Evolutionary conservation across 37 sponge, comb jelly and placozoan genomes (phyloP), one percentile per base, ranked within the genome.

Genomic region (Corticium candelabrum): DNA sequence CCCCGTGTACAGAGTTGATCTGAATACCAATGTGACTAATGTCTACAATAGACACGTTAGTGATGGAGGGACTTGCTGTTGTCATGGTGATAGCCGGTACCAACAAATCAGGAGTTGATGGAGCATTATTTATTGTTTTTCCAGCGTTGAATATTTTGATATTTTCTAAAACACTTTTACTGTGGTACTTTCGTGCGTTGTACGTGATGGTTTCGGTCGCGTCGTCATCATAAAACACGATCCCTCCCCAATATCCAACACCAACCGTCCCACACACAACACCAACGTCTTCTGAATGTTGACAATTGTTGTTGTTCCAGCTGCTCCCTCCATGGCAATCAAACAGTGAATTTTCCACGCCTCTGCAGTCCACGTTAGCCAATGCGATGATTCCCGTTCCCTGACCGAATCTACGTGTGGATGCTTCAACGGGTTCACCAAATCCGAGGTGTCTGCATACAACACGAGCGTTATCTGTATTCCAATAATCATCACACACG

Each of bases 401-500:
- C 11, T 11, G 15, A 27, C 62, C 62, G 21, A 50, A 50, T 50
- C 62, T 11, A 11, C 62, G 11, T 21, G 62, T 50, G 62, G 15
- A 27, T 27, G 11, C 11, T 11, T 50, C 62, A 27, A 50, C 21
- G 11, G 62, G 62, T 27, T 50, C 62, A 50, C 21, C 21, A 34
- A 70, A 70, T 70, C 73, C 73, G 4, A 70, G 73, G 5, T 70
- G 73, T 35, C 73, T 29, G 73, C 73, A 70, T 5, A 70, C 73
- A 4, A 70, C 73, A 30, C 36, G 5, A 32, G 73, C 73, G 31
- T 70, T 70, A 32, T 4, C 21, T 70, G 5, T 15, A 34, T 15
- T 70, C 73, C 73, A 70, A 15, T 4, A 70, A 15, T 70, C 73
- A 34, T 70, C 73, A 32, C 73, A 70, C 31, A 70, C 73, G 35